Conservation (phyloP, 2,113 vertebrate species). For the Gracilinanus agilis region DNA sequence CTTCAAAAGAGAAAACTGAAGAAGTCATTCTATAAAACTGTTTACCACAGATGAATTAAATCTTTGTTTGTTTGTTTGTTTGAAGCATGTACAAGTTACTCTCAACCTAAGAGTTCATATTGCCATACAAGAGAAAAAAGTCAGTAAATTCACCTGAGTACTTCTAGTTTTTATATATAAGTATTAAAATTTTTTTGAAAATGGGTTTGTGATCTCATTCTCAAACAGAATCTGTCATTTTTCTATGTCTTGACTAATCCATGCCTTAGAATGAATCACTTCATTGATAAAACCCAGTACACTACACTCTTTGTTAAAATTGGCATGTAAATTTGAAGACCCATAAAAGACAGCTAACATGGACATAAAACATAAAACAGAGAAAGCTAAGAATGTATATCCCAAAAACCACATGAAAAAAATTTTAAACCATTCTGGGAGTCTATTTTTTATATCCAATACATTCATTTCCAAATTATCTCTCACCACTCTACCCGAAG, state of each 20-base stretch:
- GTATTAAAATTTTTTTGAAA: background rate
- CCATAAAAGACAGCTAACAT: slow-evolving; percentile 60
- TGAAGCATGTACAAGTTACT: slow-evolving; percentile 48
- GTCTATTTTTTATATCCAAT: no score
- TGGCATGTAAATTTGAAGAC: slow-evolving; percentile 37
- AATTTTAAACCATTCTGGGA: background rate
- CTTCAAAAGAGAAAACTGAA: slow-evolving; percentile 38
- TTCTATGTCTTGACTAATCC: slow-evolving; percentile 9
- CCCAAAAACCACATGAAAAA: background rate
- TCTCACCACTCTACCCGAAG: no score
- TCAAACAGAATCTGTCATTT: slow-evolving; percentile 20
- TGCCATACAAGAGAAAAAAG: slow-evolving; percentile 14
- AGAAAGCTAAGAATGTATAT: no score
- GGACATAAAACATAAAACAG: slow-evolving; percentile 75
- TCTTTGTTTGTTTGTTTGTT: slow-evolving; percentile 12
- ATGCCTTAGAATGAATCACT: background rate
- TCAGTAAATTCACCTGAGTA: slow-evolving; percentile 30
- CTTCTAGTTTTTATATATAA: background rate
- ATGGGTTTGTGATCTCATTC: background rate
- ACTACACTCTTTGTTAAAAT: slow-evolving; percentile 29
- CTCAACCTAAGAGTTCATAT: slow-evolving; percentile 44
- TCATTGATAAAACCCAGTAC: slow-evolving; percentile 15
- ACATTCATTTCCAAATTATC: no score
- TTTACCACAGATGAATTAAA: slow-evolving; percentile 47
- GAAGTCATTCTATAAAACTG: slow-evolving; percentile 29